Evolutionary conservation across 2,113 vertebrate species (phyloP).

Genomic region (Cyanoderma ruficeps): DNA sequence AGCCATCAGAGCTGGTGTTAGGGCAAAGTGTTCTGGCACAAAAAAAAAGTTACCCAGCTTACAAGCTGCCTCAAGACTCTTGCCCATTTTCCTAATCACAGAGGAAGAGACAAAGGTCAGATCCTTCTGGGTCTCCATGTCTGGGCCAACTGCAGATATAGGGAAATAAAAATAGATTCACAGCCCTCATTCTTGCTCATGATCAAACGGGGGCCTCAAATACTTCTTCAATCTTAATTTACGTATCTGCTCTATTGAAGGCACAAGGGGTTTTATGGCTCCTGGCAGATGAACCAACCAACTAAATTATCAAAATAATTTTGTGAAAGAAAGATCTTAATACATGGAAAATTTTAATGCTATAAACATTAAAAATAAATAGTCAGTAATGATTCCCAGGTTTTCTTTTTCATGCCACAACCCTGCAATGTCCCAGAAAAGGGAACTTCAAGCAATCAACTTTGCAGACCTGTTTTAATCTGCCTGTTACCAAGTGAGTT

Average conservation of each 20-base stretch:
- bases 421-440: neutral
- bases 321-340: neutral
- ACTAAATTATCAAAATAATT: neutral
- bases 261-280: neutral
- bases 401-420: neutral
- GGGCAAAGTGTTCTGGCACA: neutral
- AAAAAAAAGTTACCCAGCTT: neutral
- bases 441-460: neutral
- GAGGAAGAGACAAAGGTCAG: neutral
- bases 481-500: neutral
- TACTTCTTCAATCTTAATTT: neutral
- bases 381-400: neutral
- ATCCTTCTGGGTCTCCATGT: neutral
- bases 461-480: neutral
- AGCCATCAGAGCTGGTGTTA: neutral
- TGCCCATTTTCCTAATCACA: neutral
- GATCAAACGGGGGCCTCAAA: neutral
- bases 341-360: neutral
- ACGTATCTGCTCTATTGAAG: neutral
- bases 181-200: neutral
- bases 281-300: neutral
- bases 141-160: neutral
- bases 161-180: neutral
- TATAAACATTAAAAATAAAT: neutral
- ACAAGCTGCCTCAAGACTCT: neutral